Percentiles rank a stretch among this genome's conserved stretches.
Conservation (phyloP, 2,797 vertebrate genomes). For the Microhierax caerulescens region DNA sequence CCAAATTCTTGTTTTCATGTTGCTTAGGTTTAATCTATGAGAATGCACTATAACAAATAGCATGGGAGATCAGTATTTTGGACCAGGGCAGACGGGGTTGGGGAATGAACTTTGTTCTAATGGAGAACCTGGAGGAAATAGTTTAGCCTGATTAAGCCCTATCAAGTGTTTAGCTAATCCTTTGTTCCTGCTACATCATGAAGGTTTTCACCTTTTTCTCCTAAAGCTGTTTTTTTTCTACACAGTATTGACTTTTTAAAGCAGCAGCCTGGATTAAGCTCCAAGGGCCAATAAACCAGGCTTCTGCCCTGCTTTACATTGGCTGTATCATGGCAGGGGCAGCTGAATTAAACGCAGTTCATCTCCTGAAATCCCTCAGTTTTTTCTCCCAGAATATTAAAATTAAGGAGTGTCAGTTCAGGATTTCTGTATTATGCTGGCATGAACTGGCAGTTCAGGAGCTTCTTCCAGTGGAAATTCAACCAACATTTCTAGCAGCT, state of each 20-base stretch:
- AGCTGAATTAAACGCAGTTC: background rate
- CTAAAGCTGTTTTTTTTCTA: background rate
- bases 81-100: background rate
- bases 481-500: background rate
- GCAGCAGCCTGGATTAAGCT: background rate
- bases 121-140: background rate
- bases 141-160: background rate
- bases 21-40: background rate
- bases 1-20: background rate
- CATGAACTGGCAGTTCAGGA: background rate
- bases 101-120: slow-evolving; percentile 4
- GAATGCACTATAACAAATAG: background rate
- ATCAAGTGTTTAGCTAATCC: background rate
- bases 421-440: background rate
- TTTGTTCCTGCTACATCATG: background rate
- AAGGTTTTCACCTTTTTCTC: background rate
- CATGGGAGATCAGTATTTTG: background rate
- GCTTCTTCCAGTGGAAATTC: background rate
- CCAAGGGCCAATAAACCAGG: background rate
- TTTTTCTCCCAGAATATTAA: background rate
- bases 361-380: background rate
- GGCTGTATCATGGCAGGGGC: background rate
- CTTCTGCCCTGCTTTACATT: background rate
- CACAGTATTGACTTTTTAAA: background rate
- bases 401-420: background rate